Evolutionary conservation across 2,113 vertebrate species (phyloP), one percentile per base, ranked within the genome.

Genomic region (Phalacrocorax aristotelis): DNA sequence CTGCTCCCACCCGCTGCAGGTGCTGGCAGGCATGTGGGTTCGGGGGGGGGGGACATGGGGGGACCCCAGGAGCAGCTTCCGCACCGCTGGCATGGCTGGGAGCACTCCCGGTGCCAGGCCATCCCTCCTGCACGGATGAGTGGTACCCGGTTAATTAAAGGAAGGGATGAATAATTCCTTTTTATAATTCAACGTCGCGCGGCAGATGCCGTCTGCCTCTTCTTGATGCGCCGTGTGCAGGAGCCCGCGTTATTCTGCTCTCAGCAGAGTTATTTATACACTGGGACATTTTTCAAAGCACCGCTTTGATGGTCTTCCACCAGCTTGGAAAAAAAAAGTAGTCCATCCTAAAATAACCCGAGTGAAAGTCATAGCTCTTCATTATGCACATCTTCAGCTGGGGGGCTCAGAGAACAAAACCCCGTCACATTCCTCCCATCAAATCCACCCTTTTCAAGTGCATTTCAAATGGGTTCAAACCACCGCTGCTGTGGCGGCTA

Each of bases 291-390:
- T 98, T 97, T 97, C 96, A 97, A 97, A 98, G 97, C 52, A 75
- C 89, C n/a, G 95, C 97, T 98, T 97, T 98, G 97, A 98, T 98
- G 97, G 97, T 97, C 97, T 97, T 98, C 97, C 97, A 97, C 97
- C 80, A 72, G 95, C 95, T 93, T 23, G 29, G 95, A 91, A 93
- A 93, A 93, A 93, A 97, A 97, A 97, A 97, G 93, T 97, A 98
- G 96, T 97, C 97, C 96, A 95, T 97, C 96, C 90, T 92, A 96
- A 97, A 98, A 97, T 96, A 97, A 97, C 97, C 89, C 70, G 26
- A 96, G 94, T 89, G 91, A 96, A 95, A 96, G 96, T 96, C 94
- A 94, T 89, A 97, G 95, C 95, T 97, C 95, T 95, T 97, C 92
- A 95, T 97, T 97, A 96, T 83, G 89, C 30, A 91, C 78, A 83